Conservation (phyloP, 2,113 vertebrate species). For the Terrapene triunguis region DNA sequence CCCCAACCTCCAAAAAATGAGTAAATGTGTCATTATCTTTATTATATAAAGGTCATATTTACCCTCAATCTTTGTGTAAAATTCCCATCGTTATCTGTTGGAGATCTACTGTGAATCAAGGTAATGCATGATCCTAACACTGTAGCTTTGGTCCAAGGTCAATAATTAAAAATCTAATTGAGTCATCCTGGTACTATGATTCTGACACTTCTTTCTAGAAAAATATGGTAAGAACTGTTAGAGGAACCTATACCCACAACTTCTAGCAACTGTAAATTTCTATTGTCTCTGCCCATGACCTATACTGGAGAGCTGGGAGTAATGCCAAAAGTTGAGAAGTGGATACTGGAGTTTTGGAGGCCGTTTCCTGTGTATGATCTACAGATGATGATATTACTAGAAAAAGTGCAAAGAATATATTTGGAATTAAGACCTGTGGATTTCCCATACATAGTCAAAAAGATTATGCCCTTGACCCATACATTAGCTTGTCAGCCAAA, state of each 20-base stretch:
- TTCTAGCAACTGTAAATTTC: neutral
- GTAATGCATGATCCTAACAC: neutral
- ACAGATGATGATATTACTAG: neutral
- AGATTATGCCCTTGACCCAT: neutral
- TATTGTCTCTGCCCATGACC: neutral
- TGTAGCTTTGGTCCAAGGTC: neutral
- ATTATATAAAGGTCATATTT: neutral
- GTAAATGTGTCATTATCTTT: neutral
- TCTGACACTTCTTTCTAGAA: neutral
- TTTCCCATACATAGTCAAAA: neutral
- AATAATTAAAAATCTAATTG: neutral
- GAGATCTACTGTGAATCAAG: neutral
- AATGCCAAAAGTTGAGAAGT: neutral
- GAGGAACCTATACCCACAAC: neutral
- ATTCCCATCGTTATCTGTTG: neutral
- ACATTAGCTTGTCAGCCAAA: neutral
- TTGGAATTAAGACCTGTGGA: neutral
- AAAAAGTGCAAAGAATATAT: neutral
- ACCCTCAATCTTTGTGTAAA: neutral
- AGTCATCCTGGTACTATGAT: neutral
- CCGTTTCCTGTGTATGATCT: neutral
- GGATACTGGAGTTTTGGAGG: neutral
- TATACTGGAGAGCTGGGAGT: neutral
- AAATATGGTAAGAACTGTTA: neutral
- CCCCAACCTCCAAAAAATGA: neutral